phyloP scores from a whole-genome alignment of 2,113 vertebrate genomes.

The Aptenodytes patagonicus region DNA sequence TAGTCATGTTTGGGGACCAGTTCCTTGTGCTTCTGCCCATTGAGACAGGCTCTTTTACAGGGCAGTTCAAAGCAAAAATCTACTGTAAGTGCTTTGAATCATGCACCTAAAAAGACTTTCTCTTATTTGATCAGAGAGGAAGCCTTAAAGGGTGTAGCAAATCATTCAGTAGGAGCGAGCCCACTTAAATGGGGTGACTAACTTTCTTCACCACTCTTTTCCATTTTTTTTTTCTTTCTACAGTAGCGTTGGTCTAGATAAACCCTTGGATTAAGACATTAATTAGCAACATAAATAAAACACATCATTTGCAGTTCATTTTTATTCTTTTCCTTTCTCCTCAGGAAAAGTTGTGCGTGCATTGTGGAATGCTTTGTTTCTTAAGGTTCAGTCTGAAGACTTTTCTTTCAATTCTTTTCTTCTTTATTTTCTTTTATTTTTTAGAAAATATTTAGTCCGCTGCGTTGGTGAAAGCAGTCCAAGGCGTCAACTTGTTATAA shows the following conservation, averaged over 20 bases:
- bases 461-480: background rate
- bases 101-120: background rate
- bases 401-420: background rate
- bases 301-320: background rate
- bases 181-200: background rate
- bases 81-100: background rate
- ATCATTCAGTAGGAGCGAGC: background rate
- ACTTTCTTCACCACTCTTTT: background rate
- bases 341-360: background rate
- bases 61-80: background rate
- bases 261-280: background rate
- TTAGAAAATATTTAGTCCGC: background rate
- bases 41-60: background rate
- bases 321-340: background rate
- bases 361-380: background rate
- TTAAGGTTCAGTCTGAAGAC: background rate
- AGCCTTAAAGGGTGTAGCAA: background rate
- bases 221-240: accelerated
- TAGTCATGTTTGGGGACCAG: background rate
- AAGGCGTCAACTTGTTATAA: background rate
- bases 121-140: background rate
- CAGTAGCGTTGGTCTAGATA: background rate
- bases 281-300: background rate
- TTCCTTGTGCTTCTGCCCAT: background rate
- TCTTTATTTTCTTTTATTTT: background rate